phyloP scores from a whole-genome alignment of 2,888 invertebrate genomes.

The Campoplex capitator region DNA sequence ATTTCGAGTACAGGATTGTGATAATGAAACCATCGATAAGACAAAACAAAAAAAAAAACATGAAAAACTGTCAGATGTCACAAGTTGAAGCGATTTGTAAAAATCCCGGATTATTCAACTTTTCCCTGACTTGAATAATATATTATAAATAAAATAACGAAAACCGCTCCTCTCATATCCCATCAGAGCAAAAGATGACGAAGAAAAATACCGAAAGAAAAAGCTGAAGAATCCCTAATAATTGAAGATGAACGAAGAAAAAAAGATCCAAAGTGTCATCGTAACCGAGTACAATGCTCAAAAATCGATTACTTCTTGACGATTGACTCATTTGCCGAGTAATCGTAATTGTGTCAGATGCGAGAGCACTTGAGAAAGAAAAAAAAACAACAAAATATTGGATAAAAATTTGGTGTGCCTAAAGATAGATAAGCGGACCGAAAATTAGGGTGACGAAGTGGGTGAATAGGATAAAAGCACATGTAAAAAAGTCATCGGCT shows the following conservation, averaged over 20 bases:
- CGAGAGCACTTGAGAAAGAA: not conserved
- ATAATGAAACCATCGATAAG: not conserved
- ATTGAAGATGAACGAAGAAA: too few relatives aligned
- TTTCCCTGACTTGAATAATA: too few relatives aligned
- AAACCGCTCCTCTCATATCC: too few relatives aligned
- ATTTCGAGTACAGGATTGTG: not conserved
- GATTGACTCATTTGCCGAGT: not conserved
- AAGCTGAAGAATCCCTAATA: too few relatives aligned
- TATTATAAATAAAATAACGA: too few relatives aligned
- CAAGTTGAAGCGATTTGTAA: not conserved
- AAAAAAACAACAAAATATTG: not conserved
- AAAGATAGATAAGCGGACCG: not conserved
- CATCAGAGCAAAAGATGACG: too few relatives aligned
- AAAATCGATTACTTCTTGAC: not conserved
- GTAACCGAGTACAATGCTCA: not conserved
- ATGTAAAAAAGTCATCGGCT: conserved; percentile 44
- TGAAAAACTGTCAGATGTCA: not conserved
- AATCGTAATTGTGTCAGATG: not conserved
- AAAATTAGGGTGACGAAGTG: not conserved
- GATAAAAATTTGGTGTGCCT: not conserved
- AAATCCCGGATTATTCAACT: too few relatives aligned
- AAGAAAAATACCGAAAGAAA: too few relatives aligned
- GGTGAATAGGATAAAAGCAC: conserved; percentile 1
- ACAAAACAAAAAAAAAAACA: not conserved
- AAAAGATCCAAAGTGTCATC: too few relatives aligned